phyloP scores from a whole-genome alignment of 1,140 invertebrate genomes.

The Phymastichus coffea region DNA sequence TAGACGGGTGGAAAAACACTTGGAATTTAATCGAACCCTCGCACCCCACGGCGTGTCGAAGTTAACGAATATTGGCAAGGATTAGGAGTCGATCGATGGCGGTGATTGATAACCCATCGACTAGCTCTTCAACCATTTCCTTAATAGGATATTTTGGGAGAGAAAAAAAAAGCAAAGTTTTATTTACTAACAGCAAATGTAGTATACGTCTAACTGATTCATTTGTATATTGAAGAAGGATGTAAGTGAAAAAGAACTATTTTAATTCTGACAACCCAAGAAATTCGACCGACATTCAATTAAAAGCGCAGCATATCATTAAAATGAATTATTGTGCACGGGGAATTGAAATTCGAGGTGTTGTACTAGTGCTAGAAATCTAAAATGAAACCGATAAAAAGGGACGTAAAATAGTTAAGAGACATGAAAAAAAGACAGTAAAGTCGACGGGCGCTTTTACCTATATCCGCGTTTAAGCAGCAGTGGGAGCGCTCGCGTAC shows the following conservation, averaged over 20 bases:
- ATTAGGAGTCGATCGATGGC: slow-evolving; percentile 35
- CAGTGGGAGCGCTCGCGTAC: neutral
- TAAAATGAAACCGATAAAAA: slow-evolving; percentile 1
- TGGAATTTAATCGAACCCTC: too few relatives aligned
- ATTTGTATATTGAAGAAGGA: too few relatives aligned
- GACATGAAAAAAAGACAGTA: slow-evolving; percentile 2
- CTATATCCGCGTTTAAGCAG: neutral
- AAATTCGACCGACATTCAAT: too few relatives aligned
- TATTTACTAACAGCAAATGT: too few relatives aligned
- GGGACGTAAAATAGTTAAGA: neutral
- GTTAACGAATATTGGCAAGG: slow-evolving; percentile 34
- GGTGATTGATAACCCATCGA: slow-evolving; percentile 50
- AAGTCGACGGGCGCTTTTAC: slow-evolving; percentile 1
- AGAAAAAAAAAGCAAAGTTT: neutral
- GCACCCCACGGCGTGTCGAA: slow-evolving; percentile 32
- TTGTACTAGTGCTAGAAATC: slow-evolving; percentile 10
- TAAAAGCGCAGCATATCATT: too few relatives aligned
- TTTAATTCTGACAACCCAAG: too few relatives aligned
- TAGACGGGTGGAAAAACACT: too few relatives aligned
- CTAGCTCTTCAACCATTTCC: slow-evolving; percentile 32
- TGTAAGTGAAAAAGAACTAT: too few relatives aligned
- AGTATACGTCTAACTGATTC: too few relatives aligned
- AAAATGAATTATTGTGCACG: too few relatives aligned
- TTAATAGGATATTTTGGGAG: slow-evolving; percentile 30
- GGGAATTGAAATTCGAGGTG: too few relatives aligned